A percentile compares a stretch with the other conserved stretches of the same genome.
Conservation (phyloP, 2,113 vertebrate species). For the Psilopogon haemacephalus region DNA sequence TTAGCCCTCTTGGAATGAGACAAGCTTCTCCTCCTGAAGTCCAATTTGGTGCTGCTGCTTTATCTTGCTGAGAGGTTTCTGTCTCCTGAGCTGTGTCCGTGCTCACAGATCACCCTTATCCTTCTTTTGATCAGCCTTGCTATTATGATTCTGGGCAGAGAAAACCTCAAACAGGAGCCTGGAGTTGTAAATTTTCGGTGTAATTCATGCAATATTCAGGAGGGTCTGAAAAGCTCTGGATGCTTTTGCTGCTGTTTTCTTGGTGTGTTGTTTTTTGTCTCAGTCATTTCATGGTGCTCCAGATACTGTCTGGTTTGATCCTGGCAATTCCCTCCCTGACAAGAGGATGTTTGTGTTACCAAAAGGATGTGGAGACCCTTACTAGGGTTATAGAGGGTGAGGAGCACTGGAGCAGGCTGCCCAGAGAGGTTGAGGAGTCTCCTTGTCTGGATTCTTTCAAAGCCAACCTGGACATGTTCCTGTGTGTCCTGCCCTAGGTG, state of each 20-base stretch:
- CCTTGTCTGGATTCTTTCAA: no score
- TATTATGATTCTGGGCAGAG: no score
- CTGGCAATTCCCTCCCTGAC: not conserved
- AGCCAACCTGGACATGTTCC: no score
- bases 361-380: not conserved
- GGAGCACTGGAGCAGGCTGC: no score
- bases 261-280: not conserved
- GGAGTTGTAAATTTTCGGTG: not conserved
- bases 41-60: not conserved
- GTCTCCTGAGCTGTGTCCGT: not conserved
- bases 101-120: not conserved
- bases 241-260: not conserved
- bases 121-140: not conserved
- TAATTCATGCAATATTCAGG: not conserved
- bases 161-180: not conserved
- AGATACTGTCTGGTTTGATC: not conserved
- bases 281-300: not conserved
- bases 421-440: no score
- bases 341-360: not conserved
- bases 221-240: not conserved
- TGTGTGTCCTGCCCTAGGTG: no score
- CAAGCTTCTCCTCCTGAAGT: not conserved
- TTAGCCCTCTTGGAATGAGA: not conserved
- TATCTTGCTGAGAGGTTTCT: not conserved
- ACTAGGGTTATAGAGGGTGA: not conserved